phyloP scores from a whole-genome alignment of 2,888 invertebrate genomes.

The Hemaris fuciformis region DNA sequence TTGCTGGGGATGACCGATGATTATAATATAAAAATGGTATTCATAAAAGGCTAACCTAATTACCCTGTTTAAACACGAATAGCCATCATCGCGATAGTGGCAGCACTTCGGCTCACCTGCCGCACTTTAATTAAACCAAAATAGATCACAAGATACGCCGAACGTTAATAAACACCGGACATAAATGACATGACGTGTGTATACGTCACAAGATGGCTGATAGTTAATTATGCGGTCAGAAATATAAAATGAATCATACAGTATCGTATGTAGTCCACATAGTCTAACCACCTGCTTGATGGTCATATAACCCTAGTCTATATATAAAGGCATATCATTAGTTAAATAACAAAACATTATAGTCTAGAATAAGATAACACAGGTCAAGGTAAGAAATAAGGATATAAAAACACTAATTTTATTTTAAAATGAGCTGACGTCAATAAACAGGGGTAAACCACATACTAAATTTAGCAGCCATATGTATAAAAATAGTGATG shows the following conservation, averaged over 20 bases:
- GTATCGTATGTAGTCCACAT: neutral
- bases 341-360: no score
- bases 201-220: neutral
- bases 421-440: no score
- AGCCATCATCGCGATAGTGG: neutral
- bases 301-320: neutral
- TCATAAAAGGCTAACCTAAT: neutral
- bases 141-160: neutral
- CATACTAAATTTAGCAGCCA: no score
- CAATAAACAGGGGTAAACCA: no score
- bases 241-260: neutral
- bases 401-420: no score
- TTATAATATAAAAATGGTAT: neutral
- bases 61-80: neutral
- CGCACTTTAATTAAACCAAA: conserved; percentile 2
- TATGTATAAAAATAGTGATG: no score
- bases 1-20: no score
- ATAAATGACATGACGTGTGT: neutral
- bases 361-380: no score
- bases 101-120: neutral
- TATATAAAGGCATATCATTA: no score
- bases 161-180: conserved; percentile 3
- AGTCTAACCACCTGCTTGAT: neutral
- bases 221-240: neutral
- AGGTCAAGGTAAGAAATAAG: no score